A percentile compares a stretch with the other conserved stretches of the same genome.
Evolutionary conservation across 2,888 invertebrate species (phyloP).

Genomic region (Heliconius cydno): DNA sequence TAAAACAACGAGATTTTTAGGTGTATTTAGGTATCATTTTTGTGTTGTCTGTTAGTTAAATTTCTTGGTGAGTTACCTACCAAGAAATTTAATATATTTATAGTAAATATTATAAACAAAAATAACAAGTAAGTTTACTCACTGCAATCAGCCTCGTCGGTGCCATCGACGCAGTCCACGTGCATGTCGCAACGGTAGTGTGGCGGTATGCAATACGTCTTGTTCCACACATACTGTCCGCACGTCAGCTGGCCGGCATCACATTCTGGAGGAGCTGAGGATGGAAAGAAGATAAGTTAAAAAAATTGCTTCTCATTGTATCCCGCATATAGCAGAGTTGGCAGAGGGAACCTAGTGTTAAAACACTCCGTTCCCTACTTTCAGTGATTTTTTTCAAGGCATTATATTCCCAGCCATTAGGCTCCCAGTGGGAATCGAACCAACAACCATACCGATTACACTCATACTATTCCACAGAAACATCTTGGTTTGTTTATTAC

Average conservation of each 20-base stretch:
- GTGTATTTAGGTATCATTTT: too few species aligned
- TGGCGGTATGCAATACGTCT: conserved; percentile 96
- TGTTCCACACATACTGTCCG: conserved; percentile 97
- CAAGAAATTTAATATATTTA: too few species aligned
- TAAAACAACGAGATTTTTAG: too few species aligned
- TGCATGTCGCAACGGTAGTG: conserved; percentile 97
- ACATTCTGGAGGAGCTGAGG: conserved; percentile 96
- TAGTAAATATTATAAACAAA: too few species aligned
- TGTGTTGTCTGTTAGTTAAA: too few species aligned
- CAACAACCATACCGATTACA: not conserved
- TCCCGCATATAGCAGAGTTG: not conserved
- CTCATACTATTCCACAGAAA: not conserved
- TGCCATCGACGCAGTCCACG: conserved; percentile 97
- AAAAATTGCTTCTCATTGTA: not conserved
- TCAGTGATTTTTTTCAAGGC: too few species aligned
- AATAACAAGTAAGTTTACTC: conserved; percentile 77
- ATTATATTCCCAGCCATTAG: too few species aligned
- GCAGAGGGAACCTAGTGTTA: not conserved
- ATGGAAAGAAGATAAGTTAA: conserved; percentile 32
- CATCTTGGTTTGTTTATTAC: not conserved
- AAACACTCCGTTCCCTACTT: not conserved
- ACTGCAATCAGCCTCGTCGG: conserved; percentile 98
- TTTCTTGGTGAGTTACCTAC: too few species aligned
- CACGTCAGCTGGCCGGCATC: conserved; percentile 95
- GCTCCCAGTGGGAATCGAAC: not conserved